A percentile compares a stretch with the other conserved stretches of the same genome.
These are phyloP conservation scores for Anisognathus igniventris DNA, from an alignment of 2,797 vertebrate species.

Conservation along the genomic window DNA sequence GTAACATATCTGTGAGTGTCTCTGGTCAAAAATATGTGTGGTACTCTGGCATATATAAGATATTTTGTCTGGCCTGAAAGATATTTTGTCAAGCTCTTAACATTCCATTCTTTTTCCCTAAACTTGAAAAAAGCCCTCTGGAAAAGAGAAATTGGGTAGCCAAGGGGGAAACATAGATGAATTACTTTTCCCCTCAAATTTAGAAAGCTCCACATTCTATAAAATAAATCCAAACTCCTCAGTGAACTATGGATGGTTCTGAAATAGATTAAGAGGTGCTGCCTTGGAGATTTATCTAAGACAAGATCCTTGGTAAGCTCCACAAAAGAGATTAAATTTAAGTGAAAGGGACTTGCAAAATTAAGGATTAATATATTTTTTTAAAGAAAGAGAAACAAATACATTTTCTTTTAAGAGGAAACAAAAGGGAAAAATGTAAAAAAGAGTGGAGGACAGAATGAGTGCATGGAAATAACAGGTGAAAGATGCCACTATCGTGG, in stretches of 20 bases:
- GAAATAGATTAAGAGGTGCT: not conserved
- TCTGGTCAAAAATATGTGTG: not conserved
- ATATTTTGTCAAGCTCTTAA: not conserved
- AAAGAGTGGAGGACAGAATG: not conserved
- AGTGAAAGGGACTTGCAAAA: not conserved
- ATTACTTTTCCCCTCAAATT: not conserved
- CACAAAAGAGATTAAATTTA: not conserved
- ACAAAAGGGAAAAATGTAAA: not conserved
- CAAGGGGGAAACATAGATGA: not conserved
- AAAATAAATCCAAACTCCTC: not conserved
- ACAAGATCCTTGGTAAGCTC: fast-evolving
- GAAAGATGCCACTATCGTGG: not conserved
- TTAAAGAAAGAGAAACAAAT: not conserved
- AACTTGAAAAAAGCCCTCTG: not conserved
- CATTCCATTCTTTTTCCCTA: not conserved
- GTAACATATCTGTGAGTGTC: not conserved
- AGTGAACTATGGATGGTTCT: not conserved
- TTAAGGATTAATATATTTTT: not conserved
- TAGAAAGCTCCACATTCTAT: not conserved
- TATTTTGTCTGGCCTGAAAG: not conserved
- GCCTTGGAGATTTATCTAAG: not conserved
- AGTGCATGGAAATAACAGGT: not conserved
- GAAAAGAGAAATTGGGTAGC: not conserved
- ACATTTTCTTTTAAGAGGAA: not conserved
- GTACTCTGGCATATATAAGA: not conserved